Evolutionary conservation across 2,888 invertebrate genomes (phyloP), one percentile per base, ranked within the genome.

Genomic region (Noctua fimbriata): DNA sequence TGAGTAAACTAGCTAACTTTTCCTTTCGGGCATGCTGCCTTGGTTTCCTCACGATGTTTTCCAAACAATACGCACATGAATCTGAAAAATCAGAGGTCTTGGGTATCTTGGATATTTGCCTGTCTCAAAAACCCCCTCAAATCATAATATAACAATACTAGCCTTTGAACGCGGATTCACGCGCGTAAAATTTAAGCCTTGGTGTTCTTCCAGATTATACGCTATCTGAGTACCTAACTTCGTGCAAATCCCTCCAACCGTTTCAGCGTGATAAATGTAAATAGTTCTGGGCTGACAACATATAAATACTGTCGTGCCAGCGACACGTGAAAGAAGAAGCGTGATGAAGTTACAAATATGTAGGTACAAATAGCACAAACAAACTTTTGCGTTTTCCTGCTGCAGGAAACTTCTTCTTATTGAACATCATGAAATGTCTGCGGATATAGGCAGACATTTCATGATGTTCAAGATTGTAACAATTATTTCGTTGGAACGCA

Each of bases 401-500:
- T 60, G 60, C 60, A 6, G 10, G 10, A 14, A 47, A 47, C 47
- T 47, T 47, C 47, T 47, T 44, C 12, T 44, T 47, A 16, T 47
- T 44, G 44, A 44, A 44, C 12, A 12, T 14, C 44, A 44, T 12
- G 44, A 44, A 44, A 2, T 44, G 44, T 44, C 44, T 44, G 12
- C 44, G 44, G 44, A 12, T 44, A 44, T 4, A 75, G 41, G 12
- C 3, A 18, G 14, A 73, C 2, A 18, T 67, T 49, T 28, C 24
- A 24, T 4, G 12, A 80, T 65, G 65, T 47, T 65, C 5, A 52
- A 71, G 12, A 36, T 69, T 36, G 10, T 41, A 66, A 32, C 44
- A 52, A 44, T 10, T 18, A 14, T 41, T 16, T 32, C 18, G 7
- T 32, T 55, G 81, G 36, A 82, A 63, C 47, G 67, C 73, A 49